Conservation (phyloP, 92 coral and sea anemone genomes). For the Micromussa lordhowensis region DNA sequence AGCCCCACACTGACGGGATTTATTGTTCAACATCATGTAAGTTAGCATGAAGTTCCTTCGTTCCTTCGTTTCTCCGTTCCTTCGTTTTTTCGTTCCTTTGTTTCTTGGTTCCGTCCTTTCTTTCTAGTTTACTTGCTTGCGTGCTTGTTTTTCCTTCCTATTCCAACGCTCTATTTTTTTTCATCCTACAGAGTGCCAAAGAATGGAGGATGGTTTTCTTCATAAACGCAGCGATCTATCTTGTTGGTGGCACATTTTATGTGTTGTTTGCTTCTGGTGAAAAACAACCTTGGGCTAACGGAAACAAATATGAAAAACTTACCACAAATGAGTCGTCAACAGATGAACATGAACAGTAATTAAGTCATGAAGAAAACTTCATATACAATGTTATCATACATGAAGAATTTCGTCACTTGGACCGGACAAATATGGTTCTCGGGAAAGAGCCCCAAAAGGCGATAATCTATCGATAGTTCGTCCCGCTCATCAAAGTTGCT, state of each 20-base stretch:
- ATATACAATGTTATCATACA: no score
- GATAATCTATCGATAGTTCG: no score
- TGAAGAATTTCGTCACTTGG: no score
- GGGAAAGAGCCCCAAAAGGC: no score
- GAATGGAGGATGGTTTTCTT: slow-evolving; percentile 61
- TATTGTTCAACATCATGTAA: slow-evolving; percentile 52
- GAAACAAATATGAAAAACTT: neutral
- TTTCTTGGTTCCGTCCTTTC: neutral
- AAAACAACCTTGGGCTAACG: slow-evolving; percentile 47
- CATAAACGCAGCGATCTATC: slow-evolving; percentile 32
- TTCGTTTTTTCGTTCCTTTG: neutral
- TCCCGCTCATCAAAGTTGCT: no score
- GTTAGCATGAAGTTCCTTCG: neutral
- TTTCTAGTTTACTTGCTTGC: neutral
- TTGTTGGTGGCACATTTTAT: slow-evolving; percentile 35
- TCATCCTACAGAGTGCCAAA: slow-evolving; percentile 40
- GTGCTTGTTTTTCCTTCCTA: neutral
- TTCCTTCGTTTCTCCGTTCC: neutral
- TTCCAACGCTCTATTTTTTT: neutral
- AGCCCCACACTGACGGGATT: slow-evolving; percentile 59
- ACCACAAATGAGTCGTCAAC: neutral
- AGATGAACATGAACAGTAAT: neutral
- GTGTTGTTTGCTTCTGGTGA: slow-evolving; percentile 42
- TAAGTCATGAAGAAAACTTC: neutral
- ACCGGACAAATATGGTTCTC: no score